Base-by-base conservation (phyloP, 2,888 invertebrate genomes). In the Molanna angustata region DNA sequence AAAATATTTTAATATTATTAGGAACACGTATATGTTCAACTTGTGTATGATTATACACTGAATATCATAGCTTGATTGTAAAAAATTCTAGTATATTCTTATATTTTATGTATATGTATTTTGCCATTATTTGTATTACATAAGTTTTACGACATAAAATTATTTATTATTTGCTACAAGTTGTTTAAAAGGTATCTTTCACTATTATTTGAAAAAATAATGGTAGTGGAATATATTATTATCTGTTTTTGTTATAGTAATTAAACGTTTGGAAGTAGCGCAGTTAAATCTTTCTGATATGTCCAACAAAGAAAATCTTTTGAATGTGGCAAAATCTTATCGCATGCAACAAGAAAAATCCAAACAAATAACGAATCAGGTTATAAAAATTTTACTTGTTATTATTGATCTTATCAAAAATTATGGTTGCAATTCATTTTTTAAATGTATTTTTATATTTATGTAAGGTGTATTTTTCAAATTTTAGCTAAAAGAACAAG, bases 201-300 rank as follows among this genome's bases (percentile, higher is more conserved):
- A n/a, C n/a, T n/a, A n/a, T n/a, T n/a, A n/a, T n/a, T n/a, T n/a
- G n/a, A n/a, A n/a, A n/a, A n/a, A n/a, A n/a, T n/a, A n/a, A n/a
- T n/a, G n/a, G n/a, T n/a, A n/a, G n/a, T n/a, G n/a, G n/a, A n/a
- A n/a, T n/a, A n/a, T n/a, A n/a, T 11, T n/a, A 13, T 37, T 50
- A 19, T 2, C 18, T 2, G 27, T 20, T 9, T 27, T 39, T 22
- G 21, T 52, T 57, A 17, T 65, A 77, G 77, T 77, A 37, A 77
- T 77, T 60, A 77, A 77, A 63, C 67, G 77, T 60, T 65, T 78
- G 60, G 76, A 76, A 64, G 75, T 72, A 57, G 73, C 76, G 22
- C 76, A 78, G 67, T 71, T 75, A 35, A 79, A 86, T 78, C 76
- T 87, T 44, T 82, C 86, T 58, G 81, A 82, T 60, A 76, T 83